A percentile compares a stretch with the other conserved stretches of the same genome.
These are phyloP conservation scores for Borostomias antarcticus DNA, from an alignment of 2,797 vertebrate species.

Conservation along the genomic window DNA sequence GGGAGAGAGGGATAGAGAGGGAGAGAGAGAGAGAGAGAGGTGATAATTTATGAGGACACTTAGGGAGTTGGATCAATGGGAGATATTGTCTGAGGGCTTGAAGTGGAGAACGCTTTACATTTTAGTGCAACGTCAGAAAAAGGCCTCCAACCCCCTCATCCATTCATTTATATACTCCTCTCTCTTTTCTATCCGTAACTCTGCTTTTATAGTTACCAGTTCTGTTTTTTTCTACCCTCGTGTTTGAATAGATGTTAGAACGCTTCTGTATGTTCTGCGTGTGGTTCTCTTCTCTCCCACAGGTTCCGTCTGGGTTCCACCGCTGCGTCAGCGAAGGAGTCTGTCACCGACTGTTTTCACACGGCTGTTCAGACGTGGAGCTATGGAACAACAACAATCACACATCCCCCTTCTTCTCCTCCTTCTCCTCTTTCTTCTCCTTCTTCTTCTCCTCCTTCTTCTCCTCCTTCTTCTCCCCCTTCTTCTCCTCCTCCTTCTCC, in stretches of 20 bases:
- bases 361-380: background rate
- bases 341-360: background rate
- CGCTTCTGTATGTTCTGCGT: background rate
- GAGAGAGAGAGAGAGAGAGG: slow-evolving; percentile 28
- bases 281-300: background rate
- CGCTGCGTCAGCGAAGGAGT: background rate
- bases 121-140: slow-evolving; percentile 38
- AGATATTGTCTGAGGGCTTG: slow-evolving; percentile 65
- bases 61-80: slow-evolving; percentile 72
- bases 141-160: slow-evolving; percentile 17
- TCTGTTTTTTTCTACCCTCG: too few species aligned
- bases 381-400: slow-evolving; percentile 38
- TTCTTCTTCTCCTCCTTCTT: background rate
- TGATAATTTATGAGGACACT: slow-evolving; percentile 79
- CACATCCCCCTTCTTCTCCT: background rate
- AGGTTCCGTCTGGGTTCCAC: background rate
- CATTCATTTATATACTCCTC: background rate
- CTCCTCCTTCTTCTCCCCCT: background rate
- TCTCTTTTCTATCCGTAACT: background rate
- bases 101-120: slow-evolving; percentile 55
- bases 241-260: too few species aligned
- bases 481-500: too few species aligned
- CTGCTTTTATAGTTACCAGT: too few species aligned
- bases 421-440: background rate
- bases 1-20: slow-evolving; percentile 15